A percentile compares a stretch with the other conserved stretches of the same genome.
Evolutionary conservation across 2,797 vertebrate genomes (phyloP).

Genomic region (Xenentodon cancila): DNA sequence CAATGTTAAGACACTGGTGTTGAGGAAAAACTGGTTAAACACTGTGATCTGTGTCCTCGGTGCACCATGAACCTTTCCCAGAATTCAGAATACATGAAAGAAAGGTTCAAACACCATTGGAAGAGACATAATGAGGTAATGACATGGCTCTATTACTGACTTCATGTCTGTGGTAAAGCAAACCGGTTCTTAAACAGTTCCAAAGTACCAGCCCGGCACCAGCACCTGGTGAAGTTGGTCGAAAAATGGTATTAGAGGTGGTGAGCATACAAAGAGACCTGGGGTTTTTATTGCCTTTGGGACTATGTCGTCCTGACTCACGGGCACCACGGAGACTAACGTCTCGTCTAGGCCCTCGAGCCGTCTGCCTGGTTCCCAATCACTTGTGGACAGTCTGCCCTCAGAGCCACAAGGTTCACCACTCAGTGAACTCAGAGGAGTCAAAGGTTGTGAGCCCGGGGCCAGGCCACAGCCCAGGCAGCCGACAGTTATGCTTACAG

Average conservation of each 20-base stretch:
- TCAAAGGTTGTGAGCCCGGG: constrained; percentile 67
- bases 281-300: constrained; percentile 10
- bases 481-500: constrained; percentile 65
- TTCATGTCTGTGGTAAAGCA: no score
- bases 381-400: constrained; percentile 45
- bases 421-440: constrained; percentile 61
- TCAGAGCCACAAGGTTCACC: constrained; percentile 63
- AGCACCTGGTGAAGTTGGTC: no score
- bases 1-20: no score
- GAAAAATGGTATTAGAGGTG: constrained; percentile 7
- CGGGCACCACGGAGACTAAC: constrained; percentile 19
- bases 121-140: no score
- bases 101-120: no score
- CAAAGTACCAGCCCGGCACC: no score
- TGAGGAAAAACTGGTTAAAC: no score
- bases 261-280: constrained; percentile 16
- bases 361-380: constrained; percentile 51
- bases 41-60: no score
- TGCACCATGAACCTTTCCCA: no score
- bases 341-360: constrained; percentile 41
- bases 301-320: constrained; percentile 30
- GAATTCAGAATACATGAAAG: no score
- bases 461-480: constrained; percentile 52
- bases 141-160: no score
- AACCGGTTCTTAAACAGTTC: no score